Conservation (phyloP, 37 sponge, comb jelly and placozoan species). For the Bolinopsis microptera region DNA sequence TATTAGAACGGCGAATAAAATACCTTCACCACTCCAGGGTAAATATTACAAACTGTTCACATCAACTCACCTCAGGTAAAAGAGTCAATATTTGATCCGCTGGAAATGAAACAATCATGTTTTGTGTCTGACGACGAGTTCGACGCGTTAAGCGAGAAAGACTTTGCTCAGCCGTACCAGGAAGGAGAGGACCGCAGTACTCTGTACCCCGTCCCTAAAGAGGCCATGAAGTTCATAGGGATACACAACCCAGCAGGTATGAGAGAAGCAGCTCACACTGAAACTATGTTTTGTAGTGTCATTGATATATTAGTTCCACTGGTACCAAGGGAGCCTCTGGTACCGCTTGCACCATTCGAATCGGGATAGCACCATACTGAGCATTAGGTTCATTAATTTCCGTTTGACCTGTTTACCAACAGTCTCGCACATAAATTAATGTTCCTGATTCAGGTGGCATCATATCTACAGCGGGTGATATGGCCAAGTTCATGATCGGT, state of each 20-base stretch:
- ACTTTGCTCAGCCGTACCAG: slow-evolving; percentile 6
- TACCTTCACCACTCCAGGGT: no score
- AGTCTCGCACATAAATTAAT: not conserved
- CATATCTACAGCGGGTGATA: slow-evolving; percentile 3
- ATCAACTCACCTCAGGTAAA: not conserved
- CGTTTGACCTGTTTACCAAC: no score
- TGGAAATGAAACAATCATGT: not conserved
- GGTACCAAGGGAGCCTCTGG: no score
- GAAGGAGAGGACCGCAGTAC: not conserved
- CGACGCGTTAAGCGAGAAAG: not conserved
- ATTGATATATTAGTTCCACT: no score
- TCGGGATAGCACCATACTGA: no score
- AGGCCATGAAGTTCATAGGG: not conserved
- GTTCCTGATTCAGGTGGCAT: not conserved
- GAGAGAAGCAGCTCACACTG: not conserved
- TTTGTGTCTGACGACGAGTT: slow-evolving; percentile 17
- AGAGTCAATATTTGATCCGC: not conserved
- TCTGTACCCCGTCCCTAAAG: slow-evolving; percentile 22
- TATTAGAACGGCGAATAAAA: no score
- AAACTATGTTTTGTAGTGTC: not conserved
- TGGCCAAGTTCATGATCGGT: slow-evolving; percentile 22
- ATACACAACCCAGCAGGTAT: slow-evolving; percentile 17
- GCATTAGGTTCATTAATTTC: no score
- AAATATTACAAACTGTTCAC: no score
- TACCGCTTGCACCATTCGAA: no score